Evolutionary conservation across 2,113 vertebrate species (phyloP), one percentile per base, ranked within the genome.

Genomic region (Actenoides hombroni): DNA sequence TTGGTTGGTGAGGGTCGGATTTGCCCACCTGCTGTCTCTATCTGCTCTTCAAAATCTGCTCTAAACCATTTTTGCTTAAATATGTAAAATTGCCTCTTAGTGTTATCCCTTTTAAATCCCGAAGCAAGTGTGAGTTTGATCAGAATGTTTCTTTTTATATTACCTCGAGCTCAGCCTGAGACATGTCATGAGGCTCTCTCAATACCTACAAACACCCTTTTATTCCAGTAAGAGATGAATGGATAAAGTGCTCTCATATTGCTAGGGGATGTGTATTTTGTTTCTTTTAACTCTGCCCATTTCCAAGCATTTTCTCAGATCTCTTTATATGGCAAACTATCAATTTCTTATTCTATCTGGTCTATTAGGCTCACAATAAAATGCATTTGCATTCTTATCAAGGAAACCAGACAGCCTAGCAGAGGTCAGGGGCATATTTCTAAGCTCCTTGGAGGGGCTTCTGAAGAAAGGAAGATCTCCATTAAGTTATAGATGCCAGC

Each of bases 201-300:
- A 94, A 77, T 96, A 60, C 79, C 71, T 69, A 51, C 53, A 69
- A 61, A 77, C 76, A 71, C 91, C 88, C 80, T 95, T 96, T 94
- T 35, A 83, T 83, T 83, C 71, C 94, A 92, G 37, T 64, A 59
- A 83, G 82, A 71, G 57, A 39, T 1, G 44, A 85, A 54, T 6
- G 6, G 85, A 90, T 89, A 35, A 87, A 88, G 90, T 49, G 68
- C 35, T 81, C 77, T 70, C 46, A 8, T 44, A 71, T 15, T 76
- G 49, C 69, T 42, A 25, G 10, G 37, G 48, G 68, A 60, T 67
- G 79, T 78, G 63, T 84, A 64, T 89, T 95, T 95, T 24, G 67
- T 65, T 81, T 65, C 87, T 93, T 14, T 12, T n/a, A 31, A 44
- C 25, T 21, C 49, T 88, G 60, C 49, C 76, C 56, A 92, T 92